phyloP scores from a whole-genome alignment of 1,140 invertebrate species.

The Microvelia longipes region DNA sequence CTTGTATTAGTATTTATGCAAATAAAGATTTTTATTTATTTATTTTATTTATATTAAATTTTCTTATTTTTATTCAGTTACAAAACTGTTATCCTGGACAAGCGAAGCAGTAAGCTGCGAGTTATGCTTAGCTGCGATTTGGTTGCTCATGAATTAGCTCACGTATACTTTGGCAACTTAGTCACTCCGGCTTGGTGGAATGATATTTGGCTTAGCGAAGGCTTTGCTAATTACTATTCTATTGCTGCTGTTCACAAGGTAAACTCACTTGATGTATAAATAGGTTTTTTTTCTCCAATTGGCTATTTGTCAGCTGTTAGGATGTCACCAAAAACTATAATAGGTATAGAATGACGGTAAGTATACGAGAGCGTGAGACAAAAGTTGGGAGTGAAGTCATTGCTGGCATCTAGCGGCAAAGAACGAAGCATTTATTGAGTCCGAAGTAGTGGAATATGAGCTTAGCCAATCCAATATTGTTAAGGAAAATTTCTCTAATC shows the following conservation, averaged over 20 bases:
- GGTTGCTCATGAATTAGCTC: slow-evolving; percentile 37
- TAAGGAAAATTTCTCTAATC: no score
- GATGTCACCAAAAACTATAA: neutral
- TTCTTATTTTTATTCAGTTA: neutral
- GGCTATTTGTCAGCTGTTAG: neutral
- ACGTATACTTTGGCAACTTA: slow-evolving; percentile 36
- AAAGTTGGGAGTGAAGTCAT: no score
- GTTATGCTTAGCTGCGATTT: slow-evolving; percentile 25
- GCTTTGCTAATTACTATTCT: slow-evolving; percentile 36
- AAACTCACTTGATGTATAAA: neutral
- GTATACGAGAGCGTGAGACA: no score
- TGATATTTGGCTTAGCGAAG: slow-evolving; percentile 41
- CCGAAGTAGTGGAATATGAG: neutral
- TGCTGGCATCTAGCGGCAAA: neutral
- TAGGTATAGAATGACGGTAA: no score
- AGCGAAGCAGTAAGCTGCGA: neutral
- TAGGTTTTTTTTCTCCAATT: neutral
- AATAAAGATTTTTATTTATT: no score
- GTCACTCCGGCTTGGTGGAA: slow-evolving; percentile 31
- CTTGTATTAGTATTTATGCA: no score
- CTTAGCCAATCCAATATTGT: no score
- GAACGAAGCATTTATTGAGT: neutral
- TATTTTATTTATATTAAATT: no score
- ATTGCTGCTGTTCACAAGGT: slow-evolving; percentile 14
- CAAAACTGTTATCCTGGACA: neutral